Evolutionary conservation across 2,888 invertebrate species (phyloP), one percentile per base, ranked within the genome.

Genomic region (Andrena praecox): DNA sequence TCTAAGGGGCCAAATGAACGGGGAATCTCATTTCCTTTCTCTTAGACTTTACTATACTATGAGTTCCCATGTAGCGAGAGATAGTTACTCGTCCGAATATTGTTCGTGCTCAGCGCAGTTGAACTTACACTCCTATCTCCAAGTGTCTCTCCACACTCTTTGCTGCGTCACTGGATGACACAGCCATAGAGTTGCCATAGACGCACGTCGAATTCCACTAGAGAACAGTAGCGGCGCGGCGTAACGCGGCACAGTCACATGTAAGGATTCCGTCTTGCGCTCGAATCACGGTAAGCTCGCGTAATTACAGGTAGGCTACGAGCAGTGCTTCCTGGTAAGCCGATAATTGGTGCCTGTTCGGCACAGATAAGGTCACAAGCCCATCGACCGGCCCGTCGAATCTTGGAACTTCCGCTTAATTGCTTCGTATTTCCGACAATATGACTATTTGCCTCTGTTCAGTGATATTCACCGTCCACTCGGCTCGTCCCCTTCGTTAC

Each of bases 261-360:
- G 31, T 72, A 77, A 80, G 80, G 77, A 85, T 74, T 79, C 69
- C 85, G 68, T 77, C 77, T 81, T 77, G 70, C 72, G 62, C 77
- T 68, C 56, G 74, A 80, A 74, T 74, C 75, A 66, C 64, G 56
- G 76, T 80, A 77, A 85, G 83, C 76, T 82, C 56, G 66, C 20
- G 72, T 88, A 86, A 88, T 88, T 83, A 68, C 81, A 85, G 77
- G 82, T 88, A 83, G 85, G 77, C 82, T 69, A 77, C 48, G 60
- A 85, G 76, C 87, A 78, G 70, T 74, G 80, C 78, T 86, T 77
- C 69, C 69, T 77, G 63, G 77, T 81, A 77, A 87, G 77, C 84
- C 88, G 82, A 89, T 89, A 89, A 89, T 88, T 88, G 82, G 78
- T 81, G 85, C 60, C 89, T 87, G 89, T 84, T 87, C 80, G 73